phyloP scores from a whole-genome alignment of 1,140 invertebrate species.

The Colletes latitarsis region DNA sequence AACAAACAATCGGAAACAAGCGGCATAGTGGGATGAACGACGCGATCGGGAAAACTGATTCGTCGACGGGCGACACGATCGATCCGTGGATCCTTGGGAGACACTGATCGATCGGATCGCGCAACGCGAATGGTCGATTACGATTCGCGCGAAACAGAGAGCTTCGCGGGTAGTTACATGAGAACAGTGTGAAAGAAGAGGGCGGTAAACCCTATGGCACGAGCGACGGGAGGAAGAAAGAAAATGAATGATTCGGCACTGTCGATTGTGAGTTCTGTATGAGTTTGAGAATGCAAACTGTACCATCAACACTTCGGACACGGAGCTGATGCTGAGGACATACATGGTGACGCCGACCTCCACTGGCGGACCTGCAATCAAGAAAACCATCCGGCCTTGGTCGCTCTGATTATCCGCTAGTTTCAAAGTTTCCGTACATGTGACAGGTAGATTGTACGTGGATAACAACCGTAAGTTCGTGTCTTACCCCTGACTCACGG shows the following conservation, averaged over 20 bases:
- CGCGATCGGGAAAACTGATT: slow-evolving; percentile 39
- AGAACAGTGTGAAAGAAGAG: slow-evolving; percentile 14
- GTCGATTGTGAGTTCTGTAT: slow-evolving; percentile 69
- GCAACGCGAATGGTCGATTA: background rate
- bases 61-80: slow-evolving; percentile 36
- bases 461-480: slow-evolving; percentile 23
- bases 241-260: slow-evolving; percentile 45
- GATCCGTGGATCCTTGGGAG: slow-evolving; percentile 13
- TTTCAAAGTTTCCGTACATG: slow-evolving; percentile 54
- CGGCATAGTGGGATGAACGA: slow-evolving; percentile 46
- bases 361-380: slow-evolving; percentile 95
- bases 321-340: slow-evolving; percentile 98
- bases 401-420: slow-evolving; percentile 71
- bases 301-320: slow-evolving; percentile 99
- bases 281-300: slow-evolving; percentile 80
- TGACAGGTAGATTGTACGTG: slow-evolving; percentile 39
- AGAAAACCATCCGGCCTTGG: slow-evolving; percentile 80
- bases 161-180: background rate
- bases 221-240: slow-evolving; percentile 25
- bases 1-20: slow-evolving; percentile 58
- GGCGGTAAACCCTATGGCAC: background rate
- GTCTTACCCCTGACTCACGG: slow-evolving; percentile 43
- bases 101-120: slow-evolving; percentile 32
- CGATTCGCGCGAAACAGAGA: background rate
- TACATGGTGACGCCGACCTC: slow-evolving; percentile 98